Evolutionary conservation across 2,888 invertebrate genomes (phyloP).

Genomic region (Drosophila monieri): DNA sequence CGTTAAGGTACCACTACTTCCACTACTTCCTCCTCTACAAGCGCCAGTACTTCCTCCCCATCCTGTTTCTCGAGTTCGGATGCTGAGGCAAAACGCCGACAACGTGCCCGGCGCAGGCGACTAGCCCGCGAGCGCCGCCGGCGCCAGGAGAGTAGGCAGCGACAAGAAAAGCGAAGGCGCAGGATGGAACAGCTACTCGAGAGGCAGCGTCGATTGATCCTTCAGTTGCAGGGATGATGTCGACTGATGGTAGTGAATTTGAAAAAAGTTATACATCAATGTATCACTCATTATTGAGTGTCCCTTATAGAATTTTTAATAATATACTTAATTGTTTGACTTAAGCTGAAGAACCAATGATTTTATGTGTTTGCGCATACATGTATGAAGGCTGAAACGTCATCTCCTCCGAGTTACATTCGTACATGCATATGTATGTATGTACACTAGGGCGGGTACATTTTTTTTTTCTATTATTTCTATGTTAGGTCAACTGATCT

Average conservation of each 20-base stretch:
- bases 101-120: conserved; percentile 25
- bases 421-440: too few species aligned
- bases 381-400: too few species aligned
- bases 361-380: too few species aligned
- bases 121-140: conserved; percentile 31
- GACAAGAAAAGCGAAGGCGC: conserved; percentile 22
- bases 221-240: conserved; percentile 22
- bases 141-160: conserved; percentile 26
- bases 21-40: conserved; percentile 3
- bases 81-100: conserved; percentile 24
- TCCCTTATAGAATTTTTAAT: background rate
- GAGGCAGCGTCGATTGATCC: conserved; percentile 23
- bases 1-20: background rate
- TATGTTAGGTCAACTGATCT: too few species aligned
- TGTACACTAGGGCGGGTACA: too few species aligned
- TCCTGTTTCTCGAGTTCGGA: conserved; percentile 6
- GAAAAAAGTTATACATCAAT: background rate
- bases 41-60: conserved; percentile 9
- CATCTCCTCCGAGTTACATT: too few species aligned
- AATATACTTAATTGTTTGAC: too few species aligned
- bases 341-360: too few species aligned
- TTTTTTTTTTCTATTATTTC: too few species aligned
- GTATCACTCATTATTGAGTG: background rate
- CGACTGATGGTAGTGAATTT: background rate
- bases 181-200: conserved; percentile 6